Percentiles rank a stretch among this genome's conserved stretches.
phyloP scores from a whole-genome alignment of 2,797 vertebrate species.

The Muscicapa comitata region DNA sequence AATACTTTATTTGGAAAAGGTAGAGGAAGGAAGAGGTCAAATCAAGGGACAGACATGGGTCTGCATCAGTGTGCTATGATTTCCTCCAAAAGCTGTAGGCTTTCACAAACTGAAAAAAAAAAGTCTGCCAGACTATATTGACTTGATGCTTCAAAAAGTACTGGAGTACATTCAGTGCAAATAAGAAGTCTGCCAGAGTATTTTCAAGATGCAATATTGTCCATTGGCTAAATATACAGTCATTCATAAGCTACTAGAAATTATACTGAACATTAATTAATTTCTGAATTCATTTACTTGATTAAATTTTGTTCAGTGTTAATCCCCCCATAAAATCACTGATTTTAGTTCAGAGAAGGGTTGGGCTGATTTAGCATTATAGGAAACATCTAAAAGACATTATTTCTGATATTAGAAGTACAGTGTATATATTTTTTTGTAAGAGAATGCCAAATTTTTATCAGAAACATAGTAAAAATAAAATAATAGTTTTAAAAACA shows the following conservation, averaged over 20 bases:
- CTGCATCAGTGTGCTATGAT: not conserved
- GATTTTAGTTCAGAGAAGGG: not conserved
- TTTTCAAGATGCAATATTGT: not conserved
- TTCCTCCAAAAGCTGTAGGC: not conserved
- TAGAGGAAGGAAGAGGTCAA: not conserved
- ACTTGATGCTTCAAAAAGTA: not conserved
- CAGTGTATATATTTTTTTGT: not conserved
- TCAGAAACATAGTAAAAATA: not conserved
- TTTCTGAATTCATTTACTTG: not conserved
- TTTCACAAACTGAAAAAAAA: not conserved
- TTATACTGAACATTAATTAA: not conserved
- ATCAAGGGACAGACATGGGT: not conserved
- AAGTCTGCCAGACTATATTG: not conserved
- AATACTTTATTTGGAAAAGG: not conserved
- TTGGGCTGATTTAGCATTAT: not conserved
- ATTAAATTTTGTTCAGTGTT: not conserved
- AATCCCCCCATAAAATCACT: not conserved
- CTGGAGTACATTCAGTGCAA: not conserved
- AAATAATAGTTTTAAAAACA: not conserved
- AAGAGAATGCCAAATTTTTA: not conserved
- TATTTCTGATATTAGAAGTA: not conserved
- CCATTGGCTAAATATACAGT: not conserved
- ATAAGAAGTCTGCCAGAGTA: not conserved
- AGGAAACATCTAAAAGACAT: not conserved
- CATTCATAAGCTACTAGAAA: not conserved